A percentile compares a stretch with the other conserved stretches of the same genome.
phyloP scores from a whole-genome alignment of 2,113 vertebrate genomes.

The Phasianus colchicus region DNA sequence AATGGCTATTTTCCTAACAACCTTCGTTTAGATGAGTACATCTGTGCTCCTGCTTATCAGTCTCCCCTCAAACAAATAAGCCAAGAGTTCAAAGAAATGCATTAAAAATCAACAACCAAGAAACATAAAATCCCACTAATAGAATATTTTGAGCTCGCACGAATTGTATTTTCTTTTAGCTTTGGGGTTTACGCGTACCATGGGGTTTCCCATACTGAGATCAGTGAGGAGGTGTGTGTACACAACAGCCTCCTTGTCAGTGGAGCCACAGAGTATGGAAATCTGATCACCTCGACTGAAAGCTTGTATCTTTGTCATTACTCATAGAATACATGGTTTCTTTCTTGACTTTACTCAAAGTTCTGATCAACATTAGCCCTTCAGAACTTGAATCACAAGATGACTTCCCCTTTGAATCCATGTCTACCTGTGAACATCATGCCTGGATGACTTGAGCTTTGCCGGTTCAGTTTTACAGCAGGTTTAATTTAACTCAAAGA shows the following conservation, averaged over 20 bases:
- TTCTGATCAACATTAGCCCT: not conserved
- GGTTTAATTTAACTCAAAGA: conserved; percentile 18
- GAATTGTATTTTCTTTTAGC: not conserved
- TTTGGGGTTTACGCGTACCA: not conserved
- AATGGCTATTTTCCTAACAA: not conserved
- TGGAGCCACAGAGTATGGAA: not conserved
- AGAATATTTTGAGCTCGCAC: not conserved
- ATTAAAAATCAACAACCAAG: not conserved
- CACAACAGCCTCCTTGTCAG: not conserved
- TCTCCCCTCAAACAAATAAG: not conserved
- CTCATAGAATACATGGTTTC: not conserved
- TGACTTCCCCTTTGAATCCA: not conserved
- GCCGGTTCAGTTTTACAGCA: not conserved
- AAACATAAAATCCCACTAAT: not conserved
- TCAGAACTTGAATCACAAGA: not conserved
- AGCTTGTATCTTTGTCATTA: not conserved
- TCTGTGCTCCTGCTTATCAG: not conserved
- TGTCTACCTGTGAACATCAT: not conserved
- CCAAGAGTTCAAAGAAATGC: not conserved
- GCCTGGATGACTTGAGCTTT: not conserved
- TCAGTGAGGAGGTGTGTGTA: no score
- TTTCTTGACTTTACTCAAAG: not conserved
- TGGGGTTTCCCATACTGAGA: no score
- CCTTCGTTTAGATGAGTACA: rapidly evolving
- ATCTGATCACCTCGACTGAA: not conserved